These are phyloP conservation scores for Lepus townsendii DNA, from an alignment of 2,797 vertebrate species.

Conservation along the genomic window DNA sequence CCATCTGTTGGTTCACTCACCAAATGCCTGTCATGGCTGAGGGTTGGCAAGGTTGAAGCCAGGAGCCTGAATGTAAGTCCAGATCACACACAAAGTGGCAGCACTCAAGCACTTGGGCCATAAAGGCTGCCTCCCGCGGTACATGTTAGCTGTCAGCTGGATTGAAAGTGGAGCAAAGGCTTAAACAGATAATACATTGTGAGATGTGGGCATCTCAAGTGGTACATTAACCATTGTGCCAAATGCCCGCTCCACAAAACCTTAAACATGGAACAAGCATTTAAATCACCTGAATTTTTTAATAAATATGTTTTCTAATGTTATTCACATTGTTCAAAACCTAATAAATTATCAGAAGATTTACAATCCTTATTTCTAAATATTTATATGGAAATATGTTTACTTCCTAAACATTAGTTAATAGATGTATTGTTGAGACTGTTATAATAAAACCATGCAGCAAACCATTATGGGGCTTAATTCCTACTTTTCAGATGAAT, in stretches of 20 bases:
- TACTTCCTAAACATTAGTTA: constrained; percentile 20
- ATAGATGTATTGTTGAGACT: not conserved
- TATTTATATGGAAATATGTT: not conserved
- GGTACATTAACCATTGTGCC: too few species aligned
- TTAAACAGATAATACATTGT: too few species aligned
- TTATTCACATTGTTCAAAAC: not conserved
- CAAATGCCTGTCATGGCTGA: too few species aligned
- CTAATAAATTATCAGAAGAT: not conserved
- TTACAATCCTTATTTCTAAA: constrained; percentile 36
- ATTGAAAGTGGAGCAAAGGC: too few species aligned
- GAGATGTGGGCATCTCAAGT: too few species aligned
- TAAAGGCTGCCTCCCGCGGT: too few species aligned
- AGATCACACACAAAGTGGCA: too few species aligned
- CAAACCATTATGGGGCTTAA: not conserved
- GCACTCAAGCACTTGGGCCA: too few species aligned
- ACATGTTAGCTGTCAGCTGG: too few species aligned
- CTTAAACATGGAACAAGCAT: not conserved
- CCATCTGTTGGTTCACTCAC: too few species aligned
- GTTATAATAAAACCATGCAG: not conserved
- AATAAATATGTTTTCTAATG: constrained; percentile 21
- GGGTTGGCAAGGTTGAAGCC: too few species aligned
- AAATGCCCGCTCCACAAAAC: not conserved
- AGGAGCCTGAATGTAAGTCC: too few species aligned
- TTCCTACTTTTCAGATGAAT: not conserved
- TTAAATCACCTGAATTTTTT: not conserved